Evolutionary conservation across 2,113 vertebrate species (phyloP).

Genomic region (Tichodroma muraria): DNA sequence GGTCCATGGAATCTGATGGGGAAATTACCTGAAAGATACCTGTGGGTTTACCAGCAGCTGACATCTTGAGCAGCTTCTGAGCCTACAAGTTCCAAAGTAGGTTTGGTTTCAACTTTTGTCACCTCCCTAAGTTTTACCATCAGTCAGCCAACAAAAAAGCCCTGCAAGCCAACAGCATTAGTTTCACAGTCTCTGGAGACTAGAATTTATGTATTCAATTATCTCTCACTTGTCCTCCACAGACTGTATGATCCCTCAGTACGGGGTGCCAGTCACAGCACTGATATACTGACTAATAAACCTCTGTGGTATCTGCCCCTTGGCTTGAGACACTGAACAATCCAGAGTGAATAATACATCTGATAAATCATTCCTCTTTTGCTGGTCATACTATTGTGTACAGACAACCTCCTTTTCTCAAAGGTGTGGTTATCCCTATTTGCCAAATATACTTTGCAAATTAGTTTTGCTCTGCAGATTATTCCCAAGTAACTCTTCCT

Average conservation of each 20-base stretch:
- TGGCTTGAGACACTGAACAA: background rate
- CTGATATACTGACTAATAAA: background rate
- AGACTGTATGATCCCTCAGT: background rate
- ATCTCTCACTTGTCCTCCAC: background rate
- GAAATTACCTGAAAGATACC: background rate
- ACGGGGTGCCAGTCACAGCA: background rate
- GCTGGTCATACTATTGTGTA: background rate
- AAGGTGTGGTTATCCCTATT: background rate
- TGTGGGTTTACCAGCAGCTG: background rate
- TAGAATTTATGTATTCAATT: slow-evolving; percentile 6
- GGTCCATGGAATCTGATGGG: background rate
- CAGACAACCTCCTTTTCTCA: background rate
- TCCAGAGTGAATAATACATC: background rate
- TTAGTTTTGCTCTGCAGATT: background rate
- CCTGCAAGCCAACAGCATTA: background rate
- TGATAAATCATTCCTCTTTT: background rate
- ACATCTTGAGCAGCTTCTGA: background rate
- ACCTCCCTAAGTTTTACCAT: background rate
- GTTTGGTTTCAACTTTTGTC: background rate
- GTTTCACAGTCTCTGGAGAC: background rate
- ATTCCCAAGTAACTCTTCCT: background rate
- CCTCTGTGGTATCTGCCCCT: background rate
- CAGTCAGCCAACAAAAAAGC: background rate
- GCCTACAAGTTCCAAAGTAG: background rate
- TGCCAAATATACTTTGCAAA: background rate